A percentile compares a stretch with the other conserved stretches of the same genome.
Conservation (phyloP, 2,797 vertebrate genomes). For the Alauda arvensis region DNA sequence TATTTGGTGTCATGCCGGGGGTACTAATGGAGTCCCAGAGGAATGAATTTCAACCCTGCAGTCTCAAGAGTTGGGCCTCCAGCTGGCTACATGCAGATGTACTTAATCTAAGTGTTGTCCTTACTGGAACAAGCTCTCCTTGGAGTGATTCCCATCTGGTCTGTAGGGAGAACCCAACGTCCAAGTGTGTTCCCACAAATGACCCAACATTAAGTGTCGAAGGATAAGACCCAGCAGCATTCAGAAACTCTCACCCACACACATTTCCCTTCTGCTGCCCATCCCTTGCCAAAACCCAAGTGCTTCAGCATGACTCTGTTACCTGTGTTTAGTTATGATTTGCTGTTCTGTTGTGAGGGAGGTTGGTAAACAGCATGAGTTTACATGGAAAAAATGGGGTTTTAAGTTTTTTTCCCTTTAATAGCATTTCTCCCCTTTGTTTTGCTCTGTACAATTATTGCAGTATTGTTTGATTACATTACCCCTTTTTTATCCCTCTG, state of each 20-base stretch:
- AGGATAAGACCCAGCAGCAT: neutral
- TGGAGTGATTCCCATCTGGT: neutral
- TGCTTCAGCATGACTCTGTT: neutral
- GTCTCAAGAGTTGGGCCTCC: neutral
- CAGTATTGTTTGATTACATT: conserved; percentile 48
- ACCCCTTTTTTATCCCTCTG: conserved; percentile 59
- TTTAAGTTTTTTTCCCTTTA: neutral
- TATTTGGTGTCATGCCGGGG: neutral
- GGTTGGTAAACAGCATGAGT: neutral
- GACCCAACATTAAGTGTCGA: neutral
- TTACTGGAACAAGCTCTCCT: neutral
- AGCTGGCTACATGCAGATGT: neutral
- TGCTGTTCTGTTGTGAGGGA: neutral
- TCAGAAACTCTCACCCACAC: neutral
- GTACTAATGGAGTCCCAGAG: neutral
- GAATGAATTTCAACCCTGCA: neutral
- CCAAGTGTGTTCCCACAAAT: neutral
- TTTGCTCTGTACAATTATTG: conserved; percentile 10
- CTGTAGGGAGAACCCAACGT: neutral
- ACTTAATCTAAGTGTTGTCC: neutral
- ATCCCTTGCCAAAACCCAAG: neutral
- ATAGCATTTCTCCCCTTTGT: neutral
- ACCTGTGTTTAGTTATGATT: neutral
- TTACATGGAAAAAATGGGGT: neutral
- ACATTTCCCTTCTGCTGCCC: neutral